A percentile compares a stretch with the other conserved stretches of the same genome.
Conservation (phyloP, 2,888 invertebrate genomes). For the Xestia sexstrigata region DNA sequence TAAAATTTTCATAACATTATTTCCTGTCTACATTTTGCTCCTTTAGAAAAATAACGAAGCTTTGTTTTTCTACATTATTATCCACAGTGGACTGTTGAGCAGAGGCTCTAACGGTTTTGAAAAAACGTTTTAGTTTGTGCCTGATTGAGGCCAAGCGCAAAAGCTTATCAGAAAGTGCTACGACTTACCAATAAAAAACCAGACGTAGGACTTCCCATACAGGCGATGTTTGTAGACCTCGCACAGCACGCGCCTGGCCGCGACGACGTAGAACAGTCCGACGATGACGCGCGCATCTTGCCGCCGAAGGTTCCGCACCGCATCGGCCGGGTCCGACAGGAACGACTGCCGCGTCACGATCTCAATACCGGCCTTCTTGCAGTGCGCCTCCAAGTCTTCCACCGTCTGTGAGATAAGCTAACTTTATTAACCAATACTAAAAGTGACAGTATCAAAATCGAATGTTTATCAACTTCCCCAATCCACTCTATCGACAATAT, state of each 20-base stretch:
- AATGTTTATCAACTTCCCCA: slow-evolving; percentile 27
- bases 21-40: slow-evolving; percentile 6
- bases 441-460: background rate
- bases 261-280: slow-evolving; percentile 99
- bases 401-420: slow-evolving; percentile 94
- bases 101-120: background rate
- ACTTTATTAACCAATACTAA: background rate
- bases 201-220: slow-evolving; percentile 98
- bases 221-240: slow-evolving; percentile 98
- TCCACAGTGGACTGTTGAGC: background rate
- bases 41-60: background rate
- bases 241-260: slow-evolving; percentile 98
- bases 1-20: slow-evolving; percentile 46
- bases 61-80: background rate
- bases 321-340: slow-evolving; percentile 98
- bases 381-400: slow-evolving; percentile 98
- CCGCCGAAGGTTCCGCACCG: slow-evolving; percentile 97
- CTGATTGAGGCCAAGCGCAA: background rate
- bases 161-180: background rate
- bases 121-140: background rate
- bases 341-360: slow-evolving; percentile 99
- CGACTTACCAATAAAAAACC: slow-evolving; percentile 98
- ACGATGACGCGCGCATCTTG: slow-evolving; percentile 99
- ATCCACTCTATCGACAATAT: slow-evolving; percentile 11
- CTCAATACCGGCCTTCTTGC: slow-evolving; percentile 97